Percentiles rank a stretch among this genome's conserved stretches.
Conservation (phyloP, 2,888 invertebrate genomes). For the Psylliodes chrysocephalus region DNA sequence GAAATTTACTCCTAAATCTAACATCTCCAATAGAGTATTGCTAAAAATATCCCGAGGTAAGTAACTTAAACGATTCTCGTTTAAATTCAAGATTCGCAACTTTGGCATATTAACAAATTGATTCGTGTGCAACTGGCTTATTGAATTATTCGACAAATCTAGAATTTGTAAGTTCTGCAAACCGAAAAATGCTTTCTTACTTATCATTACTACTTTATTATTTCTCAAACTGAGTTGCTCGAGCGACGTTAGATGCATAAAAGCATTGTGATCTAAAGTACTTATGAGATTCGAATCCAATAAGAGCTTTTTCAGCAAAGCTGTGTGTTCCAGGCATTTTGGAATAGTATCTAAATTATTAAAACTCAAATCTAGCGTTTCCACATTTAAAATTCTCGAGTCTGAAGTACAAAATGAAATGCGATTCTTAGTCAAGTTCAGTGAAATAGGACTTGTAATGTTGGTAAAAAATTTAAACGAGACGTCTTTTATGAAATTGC, state of each 20-base stretch:
- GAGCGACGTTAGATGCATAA: constrained; percentile 75
- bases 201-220: constrained; percentile 78
- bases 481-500: constrained; percentile 78
- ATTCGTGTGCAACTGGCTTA: constrained; percentile 80
- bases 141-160: constrained; percentile 80
- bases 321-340: constrained; percentile 73
- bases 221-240: constrained; percentile 80
- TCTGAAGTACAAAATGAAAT: constrained; percentile 66
- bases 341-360: constrained; percentile 76
- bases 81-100: constrained; percentile 77
- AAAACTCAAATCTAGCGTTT: constrained; percentile 76
- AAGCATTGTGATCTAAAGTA: constrained; percentile 77
- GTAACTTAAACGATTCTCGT: constrained; percentile 77
- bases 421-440: constrained; percentile 82
- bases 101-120: constrained; percentile 83
- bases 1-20: constrained; percentile 83
- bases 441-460: constrained; percentile 75
- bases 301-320: constrained; percentile 75
- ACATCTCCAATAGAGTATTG: constrained; percentile 81
- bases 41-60: constrained; percentile 82
- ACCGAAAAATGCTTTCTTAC: constrained; percentile 81
- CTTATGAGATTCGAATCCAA: constrained; percentile 80
- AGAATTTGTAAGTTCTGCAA: constrained; percentile 79
- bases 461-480: constrained; percentile 76
- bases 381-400: constrained; percentile 69